Percentiles rank a stretch among this genome's conserved stretches.
phyloP scores from a whole-genome alignment of 2,888 invertebrate genomes.

The Hartigia nigra region DNA sequence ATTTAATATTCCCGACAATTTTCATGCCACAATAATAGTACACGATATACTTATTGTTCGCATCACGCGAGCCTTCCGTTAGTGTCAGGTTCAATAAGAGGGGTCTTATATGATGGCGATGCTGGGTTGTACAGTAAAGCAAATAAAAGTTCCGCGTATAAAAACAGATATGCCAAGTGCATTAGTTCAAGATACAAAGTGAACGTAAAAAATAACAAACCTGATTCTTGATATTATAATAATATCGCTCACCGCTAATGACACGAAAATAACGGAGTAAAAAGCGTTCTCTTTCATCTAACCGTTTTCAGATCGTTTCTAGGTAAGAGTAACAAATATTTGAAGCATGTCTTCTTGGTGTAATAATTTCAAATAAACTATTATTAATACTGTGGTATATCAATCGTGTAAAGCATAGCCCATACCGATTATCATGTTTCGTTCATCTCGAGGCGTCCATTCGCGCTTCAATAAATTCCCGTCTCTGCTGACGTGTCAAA shows the following conservation, averaged over 20 bases:
- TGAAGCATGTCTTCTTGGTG: no score
- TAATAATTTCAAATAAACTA: no score
- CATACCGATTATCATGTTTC: background rate
- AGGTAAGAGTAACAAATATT: no score
- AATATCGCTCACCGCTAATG: no score
- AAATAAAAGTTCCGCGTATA: background rate
- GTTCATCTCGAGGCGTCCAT: background rate
- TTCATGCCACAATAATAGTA: constrained; percentile 7
- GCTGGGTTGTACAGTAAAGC: background rate
- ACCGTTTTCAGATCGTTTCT: no score
- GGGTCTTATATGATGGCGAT: background rate
- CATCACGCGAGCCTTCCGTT: constrained; percentile 27
- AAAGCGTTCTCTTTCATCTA: no score
- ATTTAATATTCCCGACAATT: constrained; percentile 14
- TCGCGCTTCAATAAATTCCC: background rate
- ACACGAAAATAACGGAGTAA: no score
- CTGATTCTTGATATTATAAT: no score
- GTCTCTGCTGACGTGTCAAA: background rate
- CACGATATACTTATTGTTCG: constrained; percentile 19
- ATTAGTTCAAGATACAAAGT: background rate
- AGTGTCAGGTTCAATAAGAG: background rate
- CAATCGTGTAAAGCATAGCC: background rate
- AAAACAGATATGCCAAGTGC: background rate
- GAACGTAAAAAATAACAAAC: no score
- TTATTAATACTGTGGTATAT: no score